A percentile compares a stretch with the other conserved stretches of the same genome.
These are phyloP conservation scores for Clitarchus hookeri DNA, from an alignment of 2,888 invertebrate genomes.

Conservation along the genomic window DNA sequence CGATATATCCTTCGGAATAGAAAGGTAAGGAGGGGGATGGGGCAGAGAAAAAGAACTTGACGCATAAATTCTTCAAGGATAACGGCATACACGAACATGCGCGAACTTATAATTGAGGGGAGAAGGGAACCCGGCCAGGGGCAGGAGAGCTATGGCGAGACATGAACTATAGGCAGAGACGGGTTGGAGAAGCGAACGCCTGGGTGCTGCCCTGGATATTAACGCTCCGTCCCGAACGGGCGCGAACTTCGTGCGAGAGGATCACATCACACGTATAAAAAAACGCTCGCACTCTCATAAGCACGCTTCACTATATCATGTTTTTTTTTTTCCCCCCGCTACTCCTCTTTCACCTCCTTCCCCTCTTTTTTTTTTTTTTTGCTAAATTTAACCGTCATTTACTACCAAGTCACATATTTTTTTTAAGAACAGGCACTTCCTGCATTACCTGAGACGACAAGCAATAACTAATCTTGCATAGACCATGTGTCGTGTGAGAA, in stretches of 20 bases:
- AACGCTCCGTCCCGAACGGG: not conserved
- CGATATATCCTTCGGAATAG: not conserved
- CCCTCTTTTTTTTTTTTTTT: too few relatives aligned
- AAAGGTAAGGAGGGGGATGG: not conserved
- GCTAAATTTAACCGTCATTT: not conserved
- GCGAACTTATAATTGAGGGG: not conserved
- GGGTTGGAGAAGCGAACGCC: not conserved
- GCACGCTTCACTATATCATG: not conserved
- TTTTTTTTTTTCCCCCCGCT: not conserved
- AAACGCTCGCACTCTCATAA: not conserved
- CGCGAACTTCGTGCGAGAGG: not conserved
- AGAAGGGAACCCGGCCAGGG: not conserved
- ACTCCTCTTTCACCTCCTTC: not conserved
- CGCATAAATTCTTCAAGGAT: conserved; percentile 5
- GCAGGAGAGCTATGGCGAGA: not conserved
- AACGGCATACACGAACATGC: conserved; percentile 4
- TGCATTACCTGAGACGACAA: not conserved
- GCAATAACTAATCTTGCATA: too few relatives aligned
- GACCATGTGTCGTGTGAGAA: too few relatives aligned
- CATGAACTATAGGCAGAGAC: not conserved
- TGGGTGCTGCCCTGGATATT: not conserved
- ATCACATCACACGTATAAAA: not conserved
- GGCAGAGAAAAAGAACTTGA: not conserved
- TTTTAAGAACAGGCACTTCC: not conserved
- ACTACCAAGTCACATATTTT: not conserved